Evolutionary conservation across 2,888 invertebrate genomes (phyloP).

Genomic region (Tortrix viridana): DNA sequence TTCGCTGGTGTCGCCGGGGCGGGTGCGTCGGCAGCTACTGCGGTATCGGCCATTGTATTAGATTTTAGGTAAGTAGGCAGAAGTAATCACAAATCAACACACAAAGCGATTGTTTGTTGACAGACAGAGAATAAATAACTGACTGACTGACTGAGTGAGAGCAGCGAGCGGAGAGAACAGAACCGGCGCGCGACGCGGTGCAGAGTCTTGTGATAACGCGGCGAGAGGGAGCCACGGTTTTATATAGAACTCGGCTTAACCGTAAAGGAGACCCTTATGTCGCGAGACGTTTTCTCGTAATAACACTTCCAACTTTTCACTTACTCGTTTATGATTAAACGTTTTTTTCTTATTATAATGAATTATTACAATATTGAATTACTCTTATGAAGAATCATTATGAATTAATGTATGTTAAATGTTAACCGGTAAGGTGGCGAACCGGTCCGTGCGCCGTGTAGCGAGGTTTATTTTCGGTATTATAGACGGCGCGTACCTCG

Average conservation of each 20-base stretch:
- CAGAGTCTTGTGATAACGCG: neutral
- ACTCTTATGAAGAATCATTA: constrained; percentile 1
- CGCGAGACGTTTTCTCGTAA: constrained; percentile 29
- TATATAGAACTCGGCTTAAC: constrained; percentile 14
- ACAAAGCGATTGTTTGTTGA: too few species aligned
- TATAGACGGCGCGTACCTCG: constrained; percentile 19
- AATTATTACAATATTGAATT: neutral
- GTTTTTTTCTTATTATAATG: constrained; percentile 9
- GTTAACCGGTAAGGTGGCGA: neutral
- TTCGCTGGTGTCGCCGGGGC: constrained; percentile 56
- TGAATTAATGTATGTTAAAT: constrained; percentile 30
- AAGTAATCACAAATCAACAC: constrained; percentile 6
- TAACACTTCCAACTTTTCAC: constrained; percentile 33
- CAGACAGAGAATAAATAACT: too few species aligned
- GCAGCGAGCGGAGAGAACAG: neutral
- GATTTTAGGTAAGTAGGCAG: too few species aligned
- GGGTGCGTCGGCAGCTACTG: constrained; percentile 39
- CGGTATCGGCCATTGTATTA: constrained; percentile 34
- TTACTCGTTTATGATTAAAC: constrained; percentile 28
- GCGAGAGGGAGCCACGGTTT: constrained; percentile 17
- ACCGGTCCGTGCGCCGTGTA: neutral
- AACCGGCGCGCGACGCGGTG: constrained; percentile 7
- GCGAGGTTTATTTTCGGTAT: constrained; percentile 21
- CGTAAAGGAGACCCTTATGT: constrained; percentile 19
- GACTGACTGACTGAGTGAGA: too few species aligned